phyloP scores from a whole-genome alignment of 2,888 invertebrate species.

The Parelbella ahira region DNA sequence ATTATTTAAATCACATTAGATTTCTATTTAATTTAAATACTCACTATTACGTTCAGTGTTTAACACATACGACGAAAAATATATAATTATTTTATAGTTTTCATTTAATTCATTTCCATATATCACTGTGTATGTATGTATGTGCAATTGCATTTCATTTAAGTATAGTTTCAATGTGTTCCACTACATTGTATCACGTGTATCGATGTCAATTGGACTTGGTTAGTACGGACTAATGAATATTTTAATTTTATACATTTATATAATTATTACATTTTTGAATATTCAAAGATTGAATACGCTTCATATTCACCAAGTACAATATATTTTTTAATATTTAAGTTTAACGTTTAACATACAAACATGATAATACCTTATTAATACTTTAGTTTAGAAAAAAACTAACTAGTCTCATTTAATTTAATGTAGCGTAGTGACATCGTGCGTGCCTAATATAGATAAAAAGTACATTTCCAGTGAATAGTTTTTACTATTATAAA shows the following conservation, averaged over 20 bases:
- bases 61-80: conserved; percentile 14
- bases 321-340: conserved; percentile 54
- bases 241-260: conserved; percentile 23
- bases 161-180: conserved; percentile 24
- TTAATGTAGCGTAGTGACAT: conserved; percentile 72
- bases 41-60: conserved; percentile 18
- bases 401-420: conserved; percentile 78
- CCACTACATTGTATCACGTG: conserved; percentile 28
- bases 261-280: conserved; percentile 24
- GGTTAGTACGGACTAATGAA: conserved; percentile 32
- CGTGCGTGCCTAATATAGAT: conserved; percentile 69
- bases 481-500: conserved; percentile 7
- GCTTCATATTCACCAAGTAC: conserved; percentile 75
- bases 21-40: conserved; percentile 14
- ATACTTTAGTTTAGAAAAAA: conserved; percentile 65
- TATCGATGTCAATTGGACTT: conserved; percentile 33
- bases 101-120: too few species aligned
- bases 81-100: too few species aligned
- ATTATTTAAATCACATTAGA: conserved; percentile 4
- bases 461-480: conserved; percentile 23
- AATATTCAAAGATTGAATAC: conserved; percentile 54
- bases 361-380: conserved; percentile 49
- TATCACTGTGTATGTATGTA: too few species aligned
- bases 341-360: conserved; percentile 27
- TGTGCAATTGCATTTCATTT: too few species aligned